phyloP scores from a whole-genome alignment of 1,140 invertebrate species.

The Mylabris phalerata region DNA sequence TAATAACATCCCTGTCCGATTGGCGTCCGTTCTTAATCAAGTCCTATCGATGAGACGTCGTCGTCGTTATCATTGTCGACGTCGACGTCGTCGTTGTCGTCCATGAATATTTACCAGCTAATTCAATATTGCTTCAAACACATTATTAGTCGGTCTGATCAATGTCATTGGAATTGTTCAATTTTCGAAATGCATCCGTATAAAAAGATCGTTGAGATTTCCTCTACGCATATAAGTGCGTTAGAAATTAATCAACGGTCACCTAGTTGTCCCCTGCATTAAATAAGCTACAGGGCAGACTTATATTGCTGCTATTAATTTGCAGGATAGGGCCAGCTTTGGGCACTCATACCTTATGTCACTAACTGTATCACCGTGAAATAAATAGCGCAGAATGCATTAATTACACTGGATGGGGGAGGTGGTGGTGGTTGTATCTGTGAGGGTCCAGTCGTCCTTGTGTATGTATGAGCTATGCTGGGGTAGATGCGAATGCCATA shows the following conservation, averaged over 20 bases:
- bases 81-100: neutral
- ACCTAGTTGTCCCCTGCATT: conserved; percentile 21
- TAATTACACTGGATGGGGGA: conserved; percentile 16
- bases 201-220: conserved; percentile 11
- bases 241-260: conserved; percentile 26
- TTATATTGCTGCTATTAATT: conserved; percentile 28
- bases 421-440: neutral
- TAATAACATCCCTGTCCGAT: conserved; percentile 12
- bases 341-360: conserved; percentile 24
- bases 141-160: conserved; percentile 30
- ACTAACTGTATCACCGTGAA: conserved; percentile 20
- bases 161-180: neutral
- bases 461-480: conserved; percentile 30
- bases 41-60: conserved; percentile 19
- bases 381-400: conserved; percentile 19
- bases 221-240: conserved; percentile 11
- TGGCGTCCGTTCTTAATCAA: conserved; percentile 22
- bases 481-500: conserved; percentile 27
- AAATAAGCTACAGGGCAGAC: conserved; percentile 22
- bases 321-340: conserved; percentile 10
- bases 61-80: too few relatives aligned
- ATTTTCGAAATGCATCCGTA: neutral
- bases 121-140: conserved; percentile 27
- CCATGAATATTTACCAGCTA: conserved; percentile 35
- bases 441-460: conserved; percentile 18